Percentiles rank a stretch among this genome's conserved stretches.
These are phyloP conservation scores for Choreutis nemorana DNA, from an alignment of 2,888 invertebrate species.

Conservation along the genomic window DNA sequence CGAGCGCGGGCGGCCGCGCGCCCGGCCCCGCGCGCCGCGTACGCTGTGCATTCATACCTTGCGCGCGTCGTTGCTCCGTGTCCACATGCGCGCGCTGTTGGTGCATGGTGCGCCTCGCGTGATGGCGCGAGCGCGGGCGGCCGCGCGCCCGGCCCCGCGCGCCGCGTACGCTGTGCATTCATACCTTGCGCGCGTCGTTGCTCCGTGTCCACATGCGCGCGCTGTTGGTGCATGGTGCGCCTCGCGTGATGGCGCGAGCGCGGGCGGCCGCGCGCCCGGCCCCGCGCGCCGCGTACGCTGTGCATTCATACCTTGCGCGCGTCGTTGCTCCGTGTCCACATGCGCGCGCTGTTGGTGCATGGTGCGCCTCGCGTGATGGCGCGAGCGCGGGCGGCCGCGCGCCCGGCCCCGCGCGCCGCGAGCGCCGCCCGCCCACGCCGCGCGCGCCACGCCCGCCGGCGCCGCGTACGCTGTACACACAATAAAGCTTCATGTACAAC, in stretches of 20 bases:
- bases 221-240: too few relatives aligned
- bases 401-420: slow-evolving; percentile 24
- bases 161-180: too few relatives aligned
- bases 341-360: too few relatives aligned
- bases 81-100: too few relatives aligned
- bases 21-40: slow-evolving; percentile 8
- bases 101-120: slow-evolving; percentile 25
- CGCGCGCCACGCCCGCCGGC: slow-evolving; percentile 16
- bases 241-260: slow-evolving; percentile 43
- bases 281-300: slow-evolving; percentile 14
- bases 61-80: too few relatives aligned
- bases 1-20: slow-evolving; percentile 25
- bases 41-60: too few relatives aligned
- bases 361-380: slow-evolving; percentile 30
- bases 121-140: slow-evolving; percentile 15
- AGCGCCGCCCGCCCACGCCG: slow-evolving; percentile 15
- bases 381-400: too few relatives aligned
- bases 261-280: slow-evolving; percentile 74
- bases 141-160: slow-evolving; percentile 21
- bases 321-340: too few relatives aligned
- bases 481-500: not conserved
- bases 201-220: too few relatives aligned
- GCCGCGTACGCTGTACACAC: slow-evolving; percentile 25
- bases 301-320: too few relatives aligned
- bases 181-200: too few relatives aligned